Percentiles rank a stretch among this genome's conserved stretches.
These are phyloP conservation scores for Procambarus virginalis DNA, from an alignment of 1,140 invertebrate species.

Conservation along the genomic window DNA sequence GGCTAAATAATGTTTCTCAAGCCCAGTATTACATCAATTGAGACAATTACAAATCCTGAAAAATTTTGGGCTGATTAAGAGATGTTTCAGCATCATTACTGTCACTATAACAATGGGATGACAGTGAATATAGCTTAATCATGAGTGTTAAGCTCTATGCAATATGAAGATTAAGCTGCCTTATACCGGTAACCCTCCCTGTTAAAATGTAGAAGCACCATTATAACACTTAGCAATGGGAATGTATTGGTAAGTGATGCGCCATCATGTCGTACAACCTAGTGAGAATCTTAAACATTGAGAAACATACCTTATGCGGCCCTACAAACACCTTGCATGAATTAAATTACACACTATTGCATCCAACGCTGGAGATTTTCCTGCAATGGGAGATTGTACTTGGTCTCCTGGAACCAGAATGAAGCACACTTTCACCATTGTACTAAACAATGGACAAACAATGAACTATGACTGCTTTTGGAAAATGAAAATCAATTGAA, in stretches of 20 bases:
- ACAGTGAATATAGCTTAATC: slow-evolving; percentile 42
- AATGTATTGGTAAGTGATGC: slow-evolving; percentile 53
- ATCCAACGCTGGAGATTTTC: slow-evolving; percentile 31
- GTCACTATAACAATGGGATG: slow-evolving; percentile 39
- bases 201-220: slow-evolving; percentile 46
- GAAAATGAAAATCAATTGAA: neutral
- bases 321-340: neutral
- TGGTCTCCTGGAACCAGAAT: slow-evolving; percentile 9
- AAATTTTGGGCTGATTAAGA: neutral
- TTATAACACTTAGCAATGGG: slow-evolving; percentile 48
- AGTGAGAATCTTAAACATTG: slow-evolving; percentile 40
- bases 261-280: slow-evolving; percentile 41
- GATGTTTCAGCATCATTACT: slow-evolving; percentile 16
- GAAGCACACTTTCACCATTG: neutral
- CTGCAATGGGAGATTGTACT: slow-evolving; percentile 34
- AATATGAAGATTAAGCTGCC: slow-evolving; percentile 40
- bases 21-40: neutral
- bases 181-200: slow-evolving; percentile 33
- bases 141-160: slow-evolving; percentile 10
- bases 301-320: slow-evolving; percentile 20
- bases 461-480: neutral
- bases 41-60: neutral
- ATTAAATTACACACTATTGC: slow-evolving; percentile 24
- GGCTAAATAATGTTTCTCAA: neutral
- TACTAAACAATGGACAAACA: neutral